A percentile compares a stretch with the other conserved stretches of the same genome.
Conservation (phyloP, 2,888 invertebrate genomes). For the Pristionchus maxplancki region DNA sequence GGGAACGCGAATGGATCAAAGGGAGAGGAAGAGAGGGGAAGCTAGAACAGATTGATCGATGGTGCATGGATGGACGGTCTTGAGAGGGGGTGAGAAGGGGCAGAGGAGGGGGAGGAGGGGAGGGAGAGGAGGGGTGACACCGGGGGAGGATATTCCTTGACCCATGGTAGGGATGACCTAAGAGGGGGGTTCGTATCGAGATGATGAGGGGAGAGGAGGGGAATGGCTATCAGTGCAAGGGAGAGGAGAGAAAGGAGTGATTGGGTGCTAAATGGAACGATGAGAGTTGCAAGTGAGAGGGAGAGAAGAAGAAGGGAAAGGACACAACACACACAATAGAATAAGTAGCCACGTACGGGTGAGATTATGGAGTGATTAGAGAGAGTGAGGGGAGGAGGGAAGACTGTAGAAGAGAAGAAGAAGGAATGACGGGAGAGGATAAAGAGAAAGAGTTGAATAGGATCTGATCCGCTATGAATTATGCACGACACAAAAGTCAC, state of each 20-base stretch:
- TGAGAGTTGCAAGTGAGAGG: conserved; percentile 6
- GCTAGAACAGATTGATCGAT: conserved; percentile 43
- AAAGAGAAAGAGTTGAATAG: conserved; percentile 30
- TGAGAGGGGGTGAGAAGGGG: background rate
- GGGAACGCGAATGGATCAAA: conserved; percentile 46
- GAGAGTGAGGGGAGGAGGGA: background rate
- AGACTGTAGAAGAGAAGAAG: conserved; percentile 22
- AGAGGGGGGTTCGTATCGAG: background rate
- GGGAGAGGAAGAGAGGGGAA: conserved; percentile 37
- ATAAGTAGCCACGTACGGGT: conserved; percentile 36
- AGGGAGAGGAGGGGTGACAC: conserved; percentile 6
- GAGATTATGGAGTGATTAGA: conserved; percentile 24
- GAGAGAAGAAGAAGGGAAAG: background rate
- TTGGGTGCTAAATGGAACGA: conserved; percentile 34
- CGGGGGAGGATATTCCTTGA: conserved; percentile 37
- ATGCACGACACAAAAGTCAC: conserved; percentile 49
- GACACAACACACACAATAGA: conserved; percentile 44
- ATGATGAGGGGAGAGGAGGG: conserved; percentile 7
- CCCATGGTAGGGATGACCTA: conserved; percentile 30
- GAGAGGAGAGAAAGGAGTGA: conserved; percentile 7
- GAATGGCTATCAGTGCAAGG: conserved; percentile 6
- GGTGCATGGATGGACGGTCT: background rate
- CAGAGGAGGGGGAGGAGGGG: background rate
- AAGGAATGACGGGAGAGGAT: background rate
- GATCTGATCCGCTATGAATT: conserved; percentile 45